phyloP scores from a whole-genome alignment of 2,888 invertebrate genomes.

The Phrixothrix hirtus region DNA sequence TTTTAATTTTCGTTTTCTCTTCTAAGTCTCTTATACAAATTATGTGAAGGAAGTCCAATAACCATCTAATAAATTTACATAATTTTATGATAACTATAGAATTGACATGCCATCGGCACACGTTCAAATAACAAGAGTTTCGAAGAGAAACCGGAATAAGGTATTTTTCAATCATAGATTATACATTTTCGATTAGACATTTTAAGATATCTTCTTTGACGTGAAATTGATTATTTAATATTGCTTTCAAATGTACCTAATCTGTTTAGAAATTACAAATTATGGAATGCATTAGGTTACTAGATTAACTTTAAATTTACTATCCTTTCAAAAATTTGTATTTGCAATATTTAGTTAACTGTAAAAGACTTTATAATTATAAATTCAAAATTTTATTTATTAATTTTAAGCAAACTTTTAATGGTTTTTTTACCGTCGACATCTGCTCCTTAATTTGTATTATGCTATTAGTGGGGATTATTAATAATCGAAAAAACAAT shows the following conservation, averaged over 20 bases:
- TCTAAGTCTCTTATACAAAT: no score
- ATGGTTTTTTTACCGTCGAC: not conserved
- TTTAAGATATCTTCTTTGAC: slow-evolving; percentile 6
- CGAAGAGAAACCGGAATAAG: not conserved
- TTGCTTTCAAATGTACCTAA: not conserved
- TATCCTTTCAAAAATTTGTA: no score
- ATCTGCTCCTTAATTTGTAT: slow-evolving; percentile 1
- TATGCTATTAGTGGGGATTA: not conserved
- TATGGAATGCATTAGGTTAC: no score
- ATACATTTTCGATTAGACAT: slow-evolving; percentile 9
- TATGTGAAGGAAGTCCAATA: no score
- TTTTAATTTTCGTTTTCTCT: no score
- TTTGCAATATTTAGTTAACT: not conserved
- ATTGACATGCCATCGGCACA: slow-evolving; percentile 9
- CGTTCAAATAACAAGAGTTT: slow-evolving; percentile 7
- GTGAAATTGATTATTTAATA: slow-evolving; percentile 10
- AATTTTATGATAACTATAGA: no score
- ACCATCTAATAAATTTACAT: no score
- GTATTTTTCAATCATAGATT: slow-evolving; percentile 7
- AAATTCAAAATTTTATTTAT: not conserved
- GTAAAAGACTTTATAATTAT: not conserved
- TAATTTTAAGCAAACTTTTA: not conserved
- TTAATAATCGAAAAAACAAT: slow-evolving; percentile 1
- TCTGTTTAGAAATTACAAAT: not conserved
- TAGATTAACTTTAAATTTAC: no score